phyloP scores from a whole-genome alignment of 2,888 invertebrate genomes.

The Lithophane leautieri region DNA sequence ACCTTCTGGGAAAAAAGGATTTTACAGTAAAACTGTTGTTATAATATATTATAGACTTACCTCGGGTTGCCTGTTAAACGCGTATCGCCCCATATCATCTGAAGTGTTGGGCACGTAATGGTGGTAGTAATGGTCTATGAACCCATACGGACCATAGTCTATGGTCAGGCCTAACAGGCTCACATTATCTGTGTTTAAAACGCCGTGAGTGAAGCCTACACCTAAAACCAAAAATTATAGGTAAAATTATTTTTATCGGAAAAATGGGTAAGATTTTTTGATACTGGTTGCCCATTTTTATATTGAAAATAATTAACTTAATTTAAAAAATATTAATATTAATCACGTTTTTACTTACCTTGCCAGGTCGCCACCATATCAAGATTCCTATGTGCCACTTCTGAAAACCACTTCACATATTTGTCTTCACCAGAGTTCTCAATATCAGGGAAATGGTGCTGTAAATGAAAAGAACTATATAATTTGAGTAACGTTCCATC shows the following conservation, averaged over 20 bases:
- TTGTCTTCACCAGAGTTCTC: constrained; percentile 75
- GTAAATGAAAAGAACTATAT: constrained; percentile 49
- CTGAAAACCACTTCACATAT: constrained; percentile 87
- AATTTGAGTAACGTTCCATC: too few relatives aligned
- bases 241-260: too few relatives aligned
- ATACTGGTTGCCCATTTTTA: too few relatives aligned
- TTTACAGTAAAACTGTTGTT: not conserved
- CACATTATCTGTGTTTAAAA: constrained; percentile 91
- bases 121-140: constrained; percentile 81
- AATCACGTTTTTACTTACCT: constrained; percentile 70
- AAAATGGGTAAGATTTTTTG: too few relatives aligned
- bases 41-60: constrained; percentile 67
- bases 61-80: constrained; percentile 81
- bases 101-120: constrained; percentile 84
- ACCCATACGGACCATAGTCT: constrained; percentile 92
- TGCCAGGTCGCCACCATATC: constrained; percentile 92
- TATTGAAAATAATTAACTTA: too few relatives aligned
- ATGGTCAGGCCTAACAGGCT: constrained; percentile 92
- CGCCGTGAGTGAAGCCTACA: constrained; percentile 91
- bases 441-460: constrained; percentile 84
- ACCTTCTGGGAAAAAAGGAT: too few relatives aligned
- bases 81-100: constrained; percentile 84
- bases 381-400: constrained; percentile 90
- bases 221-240: constrained; percentile 69
- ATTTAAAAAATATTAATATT: too few relatives aligned